Conservation (phyloP, 2,888 invertebrate species). For the Mimumesa dahlbomi region DNA sequence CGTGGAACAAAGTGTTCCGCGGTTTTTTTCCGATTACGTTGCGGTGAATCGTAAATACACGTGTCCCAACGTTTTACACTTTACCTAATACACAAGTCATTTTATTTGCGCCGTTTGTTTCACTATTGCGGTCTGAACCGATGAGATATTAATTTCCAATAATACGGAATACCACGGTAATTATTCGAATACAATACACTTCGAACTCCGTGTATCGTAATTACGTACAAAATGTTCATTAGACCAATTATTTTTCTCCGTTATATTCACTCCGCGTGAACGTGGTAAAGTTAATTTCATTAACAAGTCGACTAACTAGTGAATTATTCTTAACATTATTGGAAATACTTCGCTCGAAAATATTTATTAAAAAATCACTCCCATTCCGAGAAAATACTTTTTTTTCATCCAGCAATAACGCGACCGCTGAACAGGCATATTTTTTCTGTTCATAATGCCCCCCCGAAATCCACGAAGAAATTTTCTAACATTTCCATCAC, state of each 20-base stretch:
- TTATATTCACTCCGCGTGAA: too few species aligned
- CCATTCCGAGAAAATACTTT: too few species aligned
- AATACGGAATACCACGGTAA: background rate
- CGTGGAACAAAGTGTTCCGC: conserved; percentile 32
- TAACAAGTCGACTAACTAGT: too few species aligned
- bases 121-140: conserved; percentile 13
- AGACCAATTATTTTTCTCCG: too few species aligned
- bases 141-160: conserved; percentile 20
- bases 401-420: too few species aligned
- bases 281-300: too few species aligned
- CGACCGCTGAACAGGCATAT: background rate
- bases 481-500: conserved; percentile 25
- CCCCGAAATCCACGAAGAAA: conserved; percentile 17
- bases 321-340: too few species aligned
- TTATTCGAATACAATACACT: too few species aligned
- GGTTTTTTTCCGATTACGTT: conserved; percentile 30
- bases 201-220: too few species aligned
- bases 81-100: background rate
- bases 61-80: conserved; percentile 23
- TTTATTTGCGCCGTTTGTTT: conserved; percentile 27
- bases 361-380: too few species aligned
- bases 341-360: too few species aligned
- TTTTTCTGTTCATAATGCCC: conserved; percentile 1
- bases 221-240: too few species aligned
- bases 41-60: conserved; percentile 46